phyloP scores from a whole-genome alignment of 2,888 invertebrate genomes.

The Philaethria dido region DNA sequence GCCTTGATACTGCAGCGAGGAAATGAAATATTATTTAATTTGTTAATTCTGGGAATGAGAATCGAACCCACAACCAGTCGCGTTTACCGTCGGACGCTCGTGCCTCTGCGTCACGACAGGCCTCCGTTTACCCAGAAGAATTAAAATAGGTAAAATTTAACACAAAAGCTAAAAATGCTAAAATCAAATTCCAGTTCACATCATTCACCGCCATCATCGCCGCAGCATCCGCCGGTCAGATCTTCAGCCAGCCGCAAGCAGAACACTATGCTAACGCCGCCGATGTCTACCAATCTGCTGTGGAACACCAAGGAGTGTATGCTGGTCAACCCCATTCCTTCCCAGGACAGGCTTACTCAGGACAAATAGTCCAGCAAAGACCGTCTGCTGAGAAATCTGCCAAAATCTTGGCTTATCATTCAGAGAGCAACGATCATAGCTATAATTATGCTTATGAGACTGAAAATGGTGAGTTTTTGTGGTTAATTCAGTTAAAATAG shows the following conservation, averaged over 20 bases:
- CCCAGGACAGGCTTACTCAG: slow-evolving; percentile 34
- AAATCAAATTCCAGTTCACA: slow-evolving; percentile 58
- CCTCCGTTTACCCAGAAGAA: too few relatives aligned
- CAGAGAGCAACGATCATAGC: slow-evolving; percentile 62
- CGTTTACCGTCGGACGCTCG: too few relatives aligned
- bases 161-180: too few relatives aligned
- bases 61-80: too few relatives aligned
- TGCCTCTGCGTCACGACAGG: too few relatives aligned
- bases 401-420: slow-evolving; percentile 59
- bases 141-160: too few relatives aligned
- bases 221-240: slow-evolving; percentile 61
- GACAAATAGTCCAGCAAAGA: slow-evolving; percentile 37
- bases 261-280: slow-evolving; percentile 54
- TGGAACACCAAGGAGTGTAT: slow-evolving; percentile 57
- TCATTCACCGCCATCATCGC: slow-evolving; percentile 60
- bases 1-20: too few relatives aligned
- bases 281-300: slow-evolving; percentile 62
- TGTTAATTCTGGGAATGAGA: too few relatives aligned
- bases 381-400: slow-evolving; percentile 57
- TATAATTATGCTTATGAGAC: slow-evolving; percentile 84
- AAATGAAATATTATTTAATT: too few relatives aligned
- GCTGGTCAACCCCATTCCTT: slow-evolving; percentile 56
- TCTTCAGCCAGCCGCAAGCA: slow-evolving; percentile 50
- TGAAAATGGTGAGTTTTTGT: slow-evolving; percentile 79
- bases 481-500: too few relatives aligned